These are phyloP conservation scores for Polydrusus cervinus DNA, from an alignment of 2,888 invertebrate species.

Conservation along the genomic window DNA sequence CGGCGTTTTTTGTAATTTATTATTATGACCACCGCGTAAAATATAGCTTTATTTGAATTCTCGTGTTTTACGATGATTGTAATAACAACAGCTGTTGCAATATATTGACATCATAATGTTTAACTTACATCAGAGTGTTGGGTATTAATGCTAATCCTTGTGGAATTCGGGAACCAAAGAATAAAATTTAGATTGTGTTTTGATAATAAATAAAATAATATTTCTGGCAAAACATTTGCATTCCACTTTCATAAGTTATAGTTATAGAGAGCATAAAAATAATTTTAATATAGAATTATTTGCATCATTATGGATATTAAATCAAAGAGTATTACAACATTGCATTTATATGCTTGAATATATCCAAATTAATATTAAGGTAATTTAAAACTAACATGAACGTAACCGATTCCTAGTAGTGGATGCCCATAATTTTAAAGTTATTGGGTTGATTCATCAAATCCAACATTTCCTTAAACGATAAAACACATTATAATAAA, in stretches of 20 bases:
- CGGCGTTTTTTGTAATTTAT: conserved; percentile 27
- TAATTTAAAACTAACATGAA: too few relatives aligned
- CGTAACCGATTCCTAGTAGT: too few relatives aligned
- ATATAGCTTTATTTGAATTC: conserved; percentile 14
- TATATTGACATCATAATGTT: not conserved
- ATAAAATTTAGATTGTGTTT: not conserved
- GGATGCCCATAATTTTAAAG: not conserved
- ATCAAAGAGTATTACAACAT: too few relatives aligned
- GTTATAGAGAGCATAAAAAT: not conserved
- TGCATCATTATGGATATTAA: too few relatives aligned
- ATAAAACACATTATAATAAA: not conserved
- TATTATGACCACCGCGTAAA: conserved; percentile 24
- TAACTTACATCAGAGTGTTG: not conserved
- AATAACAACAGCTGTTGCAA: conserved; percentile 1
- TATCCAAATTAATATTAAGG: too few relatives aligned
- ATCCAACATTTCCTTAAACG: not conserved
- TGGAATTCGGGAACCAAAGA: not conserved
- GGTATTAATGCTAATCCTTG: not conserved
- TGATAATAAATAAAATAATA: too few relatives aligned
- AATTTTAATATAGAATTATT: too few relatives aligned
- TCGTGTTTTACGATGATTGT: not conserved
- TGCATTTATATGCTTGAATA: too few relatives aligned
- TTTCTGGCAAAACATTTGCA: not conserved
- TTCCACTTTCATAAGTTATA: not conserved
- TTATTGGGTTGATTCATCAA: conserved; percentile 3